phyloP scores from a whole-genome alignment of 53 echinoderm and acorn worm species.

The Stichopus horrens region DNA sequence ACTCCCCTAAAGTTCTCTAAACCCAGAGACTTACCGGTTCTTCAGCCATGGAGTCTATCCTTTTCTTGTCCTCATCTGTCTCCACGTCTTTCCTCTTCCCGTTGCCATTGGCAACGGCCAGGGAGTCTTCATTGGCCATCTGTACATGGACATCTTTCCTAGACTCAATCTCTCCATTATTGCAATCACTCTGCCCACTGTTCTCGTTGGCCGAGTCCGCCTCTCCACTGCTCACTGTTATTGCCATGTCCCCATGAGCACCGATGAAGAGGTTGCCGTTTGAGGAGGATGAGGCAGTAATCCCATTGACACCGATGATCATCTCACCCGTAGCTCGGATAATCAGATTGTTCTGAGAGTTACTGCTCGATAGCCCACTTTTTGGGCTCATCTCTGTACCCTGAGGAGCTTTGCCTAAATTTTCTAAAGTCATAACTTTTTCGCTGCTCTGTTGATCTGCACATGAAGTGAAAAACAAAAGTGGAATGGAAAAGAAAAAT shows the following conservation, averaged over 20 bases:
- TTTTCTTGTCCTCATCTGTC: not conserved
- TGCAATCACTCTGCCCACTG: slow-evolving; percentile 23
- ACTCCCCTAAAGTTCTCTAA: not conserved
- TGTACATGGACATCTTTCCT: slow-evolving; percentile 31
- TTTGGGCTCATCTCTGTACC: slow-evolving; percentile 16
- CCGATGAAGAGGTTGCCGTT: slow-evolving; percentile 47
- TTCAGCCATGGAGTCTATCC: not conserved
- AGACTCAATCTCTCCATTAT: slow-evolving; percentile 32
- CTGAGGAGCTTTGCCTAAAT: not conserved
- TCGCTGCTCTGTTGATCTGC: slow-evolving; percentile 29
- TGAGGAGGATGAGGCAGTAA: slow-evolving; percentile 28
- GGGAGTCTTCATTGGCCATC: slow-evolving; percentile 28
- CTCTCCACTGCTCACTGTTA: slow-evolving; percentile 25
- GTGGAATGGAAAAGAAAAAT: not conserved
- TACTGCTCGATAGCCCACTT: slow-evolving; percentile 31
- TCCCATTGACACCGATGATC: slow-evolving; percentile 49
- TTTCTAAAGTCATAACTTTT: slow-evolving; percentile 33
- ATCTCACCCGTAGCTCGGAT: slow-evolving; percentile 46
- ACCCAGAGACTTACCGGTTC: not conserved
- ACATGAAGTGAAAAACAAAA: not conserved
- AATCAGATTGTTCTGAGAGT: slow-evolving; percentile 45
- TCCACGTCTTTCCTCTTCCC: slow-evolving; percentile 15
- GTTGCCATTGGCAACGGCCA: slow-evolving; percentile 16
- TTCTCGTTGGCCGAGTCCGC: slow-evolving; percentile 15
- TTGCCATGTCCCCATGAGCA: slow-evolving; percentile 50